Evolutionary conservation across 2,888 invertebrate species (phyloP), one percentile per base, ranked within the genome.

Genomic region (Erebia ligea): DNA sequence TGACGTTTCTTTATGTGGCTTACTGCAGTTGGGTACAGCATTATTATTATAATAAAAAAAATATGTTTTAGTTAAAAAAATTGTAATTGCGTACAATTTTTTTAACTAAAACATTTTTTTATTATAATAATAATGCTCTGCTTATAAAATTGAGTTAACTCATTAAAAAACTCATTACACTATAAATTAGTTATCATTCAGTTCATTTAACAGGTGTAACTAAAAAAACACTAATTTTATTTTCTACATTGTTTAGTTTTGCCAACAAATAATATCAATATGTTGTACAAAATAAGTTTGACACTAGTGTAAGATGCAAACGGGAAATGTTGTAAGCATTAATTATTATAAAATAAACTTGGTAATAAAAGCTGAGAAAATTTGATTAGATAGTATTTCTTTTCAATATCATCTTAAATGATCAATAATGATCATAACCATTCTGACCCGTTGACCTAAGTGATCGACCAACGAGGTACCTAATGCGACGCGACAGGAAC

Each of bases 311-410:
- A 83, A 82, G 77, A 78, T 82, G 81, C 82, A 77, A 80, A 84
- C 83, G 82, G 83, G 80, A 85, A 84, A 66, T 85, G 84, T 85
- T 82, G 64, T 76, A 80, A 78, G 86, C 78, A 78, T 86, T 82
- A 80, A 86, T 78, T 82, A 84, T 87, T 34, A 62, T 62, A 48
- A 62, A 89, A 25, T 8, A 85, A 86, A 85, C 87, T 89, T 91
- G 87, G 83, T 89, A 88, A 86, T 86, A 85, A 87, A 78, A 76
- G 68, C 45, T 63, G 42, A 25, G 10, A 17, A 52, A 64, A 34
- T 34, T 34, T 34, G 34, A 34, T 34, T 34, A 5, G 0, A 34
- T 34, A 34, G 34, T 34, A 4, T 34, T 34, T 34, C 21, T 21
- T 1, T 21, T 21, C 6, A 34, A 6, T 34, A 34, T 34, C 5